Evolutionary conservation across 2,888 invertebrate species (phyloP).

Genomic region (Dysmachus trigonus): DNA sequence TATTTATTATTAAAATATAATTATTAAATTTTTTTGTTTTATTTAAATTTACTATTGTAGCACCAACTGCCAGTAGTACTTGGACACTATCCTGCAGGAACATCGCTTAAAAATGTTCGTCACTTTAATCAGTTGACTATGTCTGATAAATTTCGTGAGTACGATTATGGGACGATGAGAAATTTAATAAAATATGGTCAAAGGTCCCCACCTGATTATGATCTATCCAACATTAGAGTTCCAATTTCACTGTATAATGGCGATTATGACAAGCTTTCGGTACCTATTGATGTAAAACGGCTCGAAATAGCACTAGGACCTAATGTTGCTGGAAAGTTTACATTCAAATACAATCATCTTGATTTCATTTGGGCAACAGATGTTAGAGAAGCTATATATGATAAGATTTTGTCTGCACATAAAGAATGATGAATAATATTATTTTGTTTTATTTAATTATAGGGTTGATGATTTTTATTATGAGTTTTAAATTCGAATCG

Average conservation of each 20-base stretch:
- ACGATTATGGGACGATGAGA: not conserved
- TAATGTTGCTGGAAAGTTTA: not conserved
- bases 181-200: constrained; percentile 66
- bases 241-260: constrained; percentile 70
- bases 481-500: too few species aligned
- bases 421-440: too few species aligned
- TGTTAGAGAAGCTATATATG: not conserved
- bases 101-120: not conserved
- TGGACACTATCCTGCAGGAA: not conserved
- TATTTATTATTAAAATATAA: not conserved
- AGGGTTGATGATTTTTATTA: not conserved
- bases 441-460: too few species aligned
- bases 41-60: not conserved
- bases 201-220: constrained; percentile 67
- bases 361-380: not conserved
- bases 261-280: constrained; percentile 53
- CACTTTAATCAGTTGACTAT: not conserved
- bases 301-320: not conserved
- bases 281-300: not conserved
- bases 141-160: not conserved
- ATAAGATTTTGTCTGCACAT: not conserved
- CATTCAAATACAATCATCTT: constrained; percentile 63
- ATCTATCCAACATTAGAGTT: constrained; percentile 66
- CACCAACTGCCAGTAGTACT: not conserved
- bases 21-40: not conserved